A percentile compares a stretch with the other conserved stretches of the same genome.
Conservation (phyloP, 2,113 vertebrate species). For the Geococcyx californianus region DNA sequence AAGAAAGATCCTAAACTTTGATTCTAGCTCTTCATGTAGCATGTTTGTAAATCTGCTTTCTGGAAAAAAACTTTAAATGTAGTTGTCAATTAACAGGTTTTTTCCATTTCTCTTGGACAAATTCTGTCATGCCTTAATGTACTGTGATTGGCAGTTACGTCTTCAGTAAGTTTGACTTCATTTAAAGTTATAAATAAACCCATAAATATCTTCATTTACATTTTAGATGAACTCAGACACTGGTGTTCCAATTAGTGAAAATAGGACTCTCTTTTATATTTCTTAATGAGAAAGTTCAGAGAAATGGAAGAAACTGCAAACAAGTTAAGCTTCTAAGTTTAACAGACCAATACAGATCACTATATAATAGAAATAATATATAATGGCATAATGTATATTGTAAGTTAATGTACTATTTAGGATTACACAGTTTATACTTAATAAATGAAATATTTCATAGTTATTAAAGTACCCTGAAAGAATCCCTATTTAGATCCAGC, state of each 20-base stretch:
- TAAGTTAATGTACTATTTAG: neutral
- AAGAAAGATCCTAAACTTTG: neutral
- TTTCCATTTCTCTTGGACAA: neutral
- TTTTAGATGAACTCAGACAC: neutral
- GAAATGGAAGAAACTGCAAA: neutral
- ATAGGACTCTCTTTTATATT: neutral
- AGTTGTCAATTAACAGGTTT: neutral
- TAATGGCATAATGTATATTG: neutral
- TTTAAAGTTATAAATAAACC: neutral
- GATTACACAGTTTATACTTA: neutral
- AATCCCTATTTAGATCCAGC: neutral
- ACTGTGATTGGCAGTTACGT: neutral
- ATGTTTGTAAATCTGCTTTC: neutral
- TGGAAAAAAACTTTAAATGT: neutral
- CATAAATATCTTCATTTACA: neutral
- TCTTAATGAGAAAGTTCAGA: neutral
- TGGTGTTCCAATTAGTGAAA: neutral
- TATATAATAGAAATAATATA: neutral
- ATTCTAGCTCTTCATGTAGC: neutral
- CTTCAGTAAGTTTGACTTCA: neutral
- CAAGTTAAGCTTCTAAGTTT: neutral
- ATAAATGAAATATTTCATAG: neutral
- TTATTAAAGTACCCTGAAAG: neutral
- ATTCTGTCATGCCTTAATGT: neutral
- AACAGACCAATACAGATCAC: neutral